Conservation (phyloP, 1,140 invertebrate genomes). For the Drosophila sucinea region DNA sequence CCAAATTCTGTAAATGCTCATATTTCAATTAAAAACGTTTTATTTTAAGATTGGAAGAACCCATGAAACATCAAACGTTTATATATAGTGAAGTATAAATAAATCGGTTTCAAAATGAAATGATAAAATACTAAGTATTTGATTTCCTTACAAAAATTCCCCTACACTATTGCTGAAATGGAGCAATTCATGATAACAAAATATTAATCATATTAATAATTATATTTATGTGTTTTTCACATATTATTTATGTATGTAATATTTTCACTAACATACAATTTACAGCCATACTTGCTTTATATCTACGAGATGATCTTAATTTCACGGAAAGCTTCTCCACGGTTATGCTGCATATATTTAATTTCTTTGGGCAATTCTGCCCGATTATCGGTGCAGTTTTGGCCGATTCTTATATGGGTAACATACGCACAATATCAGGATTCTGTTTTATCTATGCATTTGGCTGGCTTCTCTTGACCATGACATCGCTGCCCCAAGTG, state of each 20-base stretch:
- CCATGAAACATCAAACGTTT: too few species aligned
- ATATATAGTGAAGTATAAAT: too few species aligned
- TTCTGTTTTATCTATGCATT: conserved; percentile 89
- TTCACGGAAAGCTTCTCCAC: conserved; percentile 86
- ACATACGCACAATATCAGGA: conserved; percentile 86
- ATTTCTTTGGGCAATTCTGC: conserved; percentile 91
- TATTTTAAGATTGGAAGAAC: too few species aligned
- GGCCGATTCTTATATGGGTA: conserved; percentile 90
- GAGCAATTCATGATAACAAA: neutral
- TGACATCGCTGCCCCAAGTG: conserved; percentile 63
- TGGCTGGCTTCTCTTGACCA: conserved; percentile 85
- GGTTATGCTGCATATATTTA: conserved; percentile 89
- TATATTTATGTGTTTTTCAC: neutral
- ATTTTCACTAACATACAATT: neutral
- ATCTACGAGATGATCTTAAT: conserved; percentile 85
- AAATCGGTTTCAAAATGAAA: too few species aligned
- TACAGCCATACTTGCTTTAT: conserved; percentile 89
- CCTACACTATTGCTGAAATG: neutral
- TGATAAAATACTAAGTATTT: neutral
- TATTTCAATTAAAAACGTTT: too few species aligned
- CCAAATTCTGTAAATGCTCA: too few species aligned
- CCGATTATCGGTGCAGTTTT: conserved; percentile 90
- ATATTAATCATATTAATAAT: neutral
- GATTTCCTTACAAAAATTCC: neutral
- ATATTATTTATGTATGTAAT: neutral